Evolutionary conservation across 2,113 vertebrate species (phyloP).

Genomic region (Oxyruncus cristatus): DNA sequence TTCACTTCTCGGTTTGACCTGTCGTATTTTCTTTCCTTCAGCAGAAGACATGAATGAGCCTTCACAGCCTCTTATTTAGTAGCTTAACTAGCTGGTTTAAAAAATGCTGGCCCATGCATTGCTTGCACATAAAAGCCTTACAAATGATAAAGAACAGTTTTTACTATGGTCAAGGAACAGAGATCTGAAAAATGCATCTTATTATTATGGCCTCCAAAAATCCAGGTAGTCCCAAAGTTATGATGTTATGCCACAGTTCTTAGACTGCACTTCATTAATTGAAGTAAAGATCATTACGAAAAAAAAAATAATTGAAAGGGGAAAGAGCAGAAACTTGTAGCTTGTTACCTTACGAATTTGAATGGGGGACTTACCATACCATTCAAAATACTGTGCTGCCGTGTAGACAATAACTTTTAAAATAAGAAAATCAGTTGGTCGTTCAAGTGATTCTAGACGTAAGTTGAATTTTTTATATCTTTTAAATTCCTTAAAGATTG

Average conservation of each 20-base stretch:
- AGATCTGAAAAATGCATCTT: neutral
- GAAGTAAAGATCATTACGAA: neutral
- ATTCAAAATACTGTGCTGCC: neutral
- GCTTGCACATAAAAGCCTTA: neutral
- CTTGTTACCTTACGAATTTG: neutral
- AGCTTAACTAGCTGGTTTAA: neutral
- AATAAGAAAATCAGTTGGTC: neutral
- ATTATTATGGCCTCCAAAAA: neutral
- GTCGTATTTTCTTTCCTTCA: neutral
- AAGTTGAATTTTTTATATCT: neutral
- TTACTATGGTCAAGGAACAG: neutral
- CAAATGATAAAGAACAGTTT: neutral
- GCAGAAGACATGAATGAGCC: neutral
- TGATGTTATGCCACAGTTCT: neutral
- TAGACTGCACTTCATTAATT: neutral
- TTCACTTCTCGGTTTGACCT: neutral
- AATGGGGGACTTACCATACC: neutral
- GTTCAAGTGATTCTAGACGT: neutral
- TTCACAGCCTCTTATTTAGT: neutral
- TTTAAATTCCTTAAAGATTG: constrained; percentile 27
- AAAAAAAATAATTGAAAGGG: neutral
- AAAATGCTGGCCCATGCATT: neutral
- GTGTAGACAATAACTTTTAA: neutral
- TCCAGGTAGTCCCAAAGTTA: neutral
- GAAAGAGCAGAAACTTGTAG: neutral